Base-by-base conservation (phyloP, 2,888 invertebrate genomes). In the Nymphalis c-album region DNA sequence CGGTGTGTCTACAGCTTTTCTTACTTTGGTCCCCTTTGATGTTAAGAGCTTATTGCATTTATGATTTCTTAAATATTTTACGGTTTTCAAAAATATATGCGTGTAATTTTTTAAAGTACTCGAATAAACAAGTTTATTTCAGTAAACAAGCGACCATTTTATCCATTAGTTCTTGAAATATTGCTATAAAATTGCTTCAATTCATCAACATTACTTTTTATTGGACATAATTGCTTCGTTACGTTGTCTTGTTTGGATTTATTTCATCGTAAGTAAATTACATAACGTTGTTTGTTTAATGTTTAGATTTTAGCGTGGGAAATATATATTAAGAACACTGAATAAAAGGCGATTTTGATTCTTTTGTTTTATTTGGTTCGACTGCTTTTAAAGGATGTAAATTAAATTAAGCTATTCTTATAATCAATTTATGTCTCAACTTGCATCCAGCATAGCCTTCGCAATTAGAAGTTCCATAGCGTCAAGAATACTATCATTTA, bases 1-100 rank as follows among this genome's bases (percentile, higher is more conserved):
- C 77, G 73, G 80, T 80, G 79, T 85, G 80, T 81, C 81, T 77
- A 78, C 80, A 80, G 80, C 77, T 82, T 84, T 22, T 53, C 7
- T 18, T 51, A 18, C 46, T 61, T 46, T 50, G 60, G 26, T 57
- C 13, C 18, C 20, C 47, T 60, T 64, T 61, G 40, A 60, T 4
- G 7, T 16, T 60, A 51, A 45, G 40, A 50, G 26, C 17, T 57
- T 31, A 55, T 55, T 55, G 31, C 17, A 8, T 55, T 55, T 20
- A 16, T 17, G 40, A 4, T 40, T 57, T 35, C 17, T 35, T 40
- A 40, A 40, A 8, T 57, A 0, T 55, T n/a, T 17, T 8, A 26
- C 35, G 18, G 18, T 55, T 55, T 31, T 26, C 10, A 26, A 22
- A 53, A 16, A 3, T 26, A 22, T 26, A 31, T 55, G 16, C n/a